Evolutionary conservation across 2,797 vertebrate genomes (phyloP), one percentile per base, ranked within the genome.

Genomic region (Telmatherina bonti): DNA sequence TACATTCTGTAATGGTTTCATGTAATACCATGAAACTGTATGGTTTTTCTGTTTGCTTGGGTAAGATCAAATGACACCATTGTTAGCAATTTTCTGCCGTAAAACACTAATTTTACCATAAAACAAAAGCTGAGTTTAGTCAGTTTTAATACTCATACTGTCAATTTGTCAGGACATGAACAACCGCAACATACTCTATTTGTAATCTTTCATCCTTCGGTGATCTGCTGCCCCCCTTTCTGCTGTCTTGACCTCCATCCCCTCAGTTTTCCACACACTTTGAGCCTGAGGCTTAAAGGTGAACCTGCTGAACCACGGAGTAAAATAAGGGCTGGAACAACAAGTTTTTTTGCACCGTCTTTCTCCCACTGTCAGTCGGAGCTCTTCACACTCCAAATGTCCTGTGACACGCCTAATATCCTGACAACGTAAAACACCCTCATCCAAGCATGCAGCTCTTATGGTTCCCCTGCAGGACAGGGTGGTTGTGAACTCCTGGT

Each of bases 381-480:
- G 63, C 41, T 74, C 67, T 76, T 88, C 67, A 79, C 81, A 79
- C 84, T 85, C 70, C 71, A 76, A 52, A 76, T 80, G 85, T 82
- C 79, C 85, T 74, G 62, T 81, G 85, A 91, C 88, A 91, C 84
- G 75, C 84, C 84, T 76, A 56, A 70, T 49, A 70, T 64, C 70
- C 66, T 56, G 13, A 64, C 68, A 51, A 38, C 47, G 67, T 78
- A 33, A 78, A 76, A 83, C 83, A 74, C 69, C 74, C 56, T 65
- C 70, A 72, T 61, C 51, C 67, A 71, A 73, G 33, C 51, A 57
- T 49, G 43, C 62, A 57, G 45, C 67, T 64, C 66, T 67, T 59
- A 62, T 54, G 85, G 85, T 89, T 91, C 88, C 91, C 27, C 70
- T 80, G 70, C 74, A 76, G 85, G 87, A 87, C 86, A 84, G 38